A percentile compares a stretch with the other conserved stretches of the same genome.
Conservation (phyloP, 2,113 vertebrate genomes). For the Charina bottae region DNA sequence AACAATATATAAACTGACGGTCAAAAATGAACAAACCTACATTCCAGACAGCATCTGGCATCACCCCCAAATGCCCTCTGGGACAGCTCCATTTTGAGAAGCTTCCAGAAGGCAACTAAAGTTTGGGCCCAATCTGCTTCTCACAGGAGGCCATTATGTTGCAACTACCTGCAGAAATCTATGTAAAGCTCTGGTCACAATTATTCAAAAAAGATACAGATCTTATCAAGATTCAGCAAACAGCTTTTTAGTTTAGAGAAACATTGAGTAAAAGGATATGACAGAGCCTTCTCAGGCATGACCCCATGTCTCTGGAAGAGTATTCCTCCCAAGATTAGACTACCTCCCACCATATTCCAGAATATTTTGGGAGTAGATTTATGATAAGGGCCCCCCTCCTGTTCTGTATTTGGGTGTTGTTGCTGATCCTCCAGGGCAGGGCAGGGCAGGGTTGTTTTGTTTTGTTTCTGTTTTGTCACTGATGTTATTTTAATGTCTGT, state of each 20-base stretch:
- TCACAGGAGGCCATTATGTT: neutral
- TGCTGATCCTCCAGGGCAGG: neutral
- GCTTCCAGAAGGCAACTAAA: neutral
- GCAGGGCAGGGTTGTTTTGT: neutral
- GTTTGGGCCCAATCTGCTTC: neutral
- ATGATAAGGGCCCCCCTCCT: neutral
- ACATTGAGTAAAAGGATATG: neutral
- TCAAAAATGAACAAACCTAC: neutral
- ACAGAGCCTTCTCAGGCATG: neutral
- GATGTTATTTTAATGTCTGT: neutral
- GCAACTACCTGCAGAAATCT: neutral
- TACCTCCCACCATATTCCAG: neutral
- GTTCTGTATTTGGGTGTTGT: neutral
- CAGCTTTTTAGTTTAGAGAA: neutral
- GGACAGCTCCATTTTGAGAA: neutral
- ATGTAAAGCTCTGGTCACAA: neutral
- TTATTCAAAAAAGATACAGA: neutral
- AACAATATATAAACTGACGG: neutral
- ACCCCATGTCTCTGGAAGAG: neutral
- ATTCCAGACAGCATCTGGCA: neutral
- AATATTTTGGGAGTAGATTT: neutral
- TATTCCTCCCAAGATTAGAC: neutral
- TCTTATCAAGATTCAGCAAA: neutral
- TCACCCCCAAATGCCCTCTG: neutral
- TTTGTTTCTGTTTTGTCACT: neutral